phyloP scores from a whole-genome alignment of 2,797 vertebrate species.

The Enteromius mattozi region DNA sequence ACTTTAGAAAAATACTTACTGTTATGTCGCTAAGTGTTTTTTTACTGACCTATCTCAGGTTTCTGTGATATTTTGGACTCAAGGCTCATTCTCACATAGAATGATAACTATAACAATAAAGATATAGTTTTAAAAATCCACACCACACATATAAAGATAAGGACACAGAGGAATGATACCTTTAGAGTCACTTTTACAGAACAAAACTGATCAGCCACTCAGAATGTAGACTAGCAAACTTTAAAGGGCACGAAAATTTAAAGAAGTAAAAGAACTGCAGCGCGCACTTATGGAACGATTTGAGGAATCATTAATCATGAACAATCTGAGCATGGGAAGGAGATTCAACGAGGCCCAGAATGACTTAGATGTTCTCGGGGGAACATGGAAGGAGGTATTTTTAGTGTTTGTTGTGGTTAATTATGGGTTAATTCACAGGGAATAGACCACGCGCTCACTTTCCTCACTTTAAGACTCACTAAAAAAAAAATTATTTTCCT shows the following conservation, averaged over 20 bases:
- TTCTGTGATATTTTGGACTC: too few species aligned
- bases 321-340: neutral
- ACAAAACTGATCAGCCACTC: neutral
- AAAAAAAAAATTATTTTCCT: neutral
- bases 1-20: neutral
- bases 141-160: neutral
- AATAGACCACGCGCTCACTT: constrained; percentile 30
- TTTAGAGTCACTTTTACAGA: neutral
- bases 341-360: neutral
- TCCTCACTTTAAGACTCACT: neutral
- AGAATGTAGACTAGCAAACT: neutral
- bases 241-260: neutral
- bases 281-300: neutral
- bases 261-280: neutral
- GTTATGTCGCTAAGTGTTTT: neutral
- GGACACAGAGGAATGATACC: neutral
- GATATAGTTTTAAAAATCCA: neutral
- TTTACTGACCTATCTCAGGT: too few species aligned
- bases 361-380: neutral
- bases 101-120: neutral
- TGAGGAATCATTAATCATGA: neutral
- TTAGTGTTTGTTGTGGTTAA: constrained; percentile 20
- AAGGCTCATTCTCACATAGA: neutral
- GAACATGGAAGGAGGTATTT: neutral
- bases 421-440: constrained; percentile 7